Conservation (phyloP, 2,113 vertebrate species). For the Phaetusa simplex region DNA sequence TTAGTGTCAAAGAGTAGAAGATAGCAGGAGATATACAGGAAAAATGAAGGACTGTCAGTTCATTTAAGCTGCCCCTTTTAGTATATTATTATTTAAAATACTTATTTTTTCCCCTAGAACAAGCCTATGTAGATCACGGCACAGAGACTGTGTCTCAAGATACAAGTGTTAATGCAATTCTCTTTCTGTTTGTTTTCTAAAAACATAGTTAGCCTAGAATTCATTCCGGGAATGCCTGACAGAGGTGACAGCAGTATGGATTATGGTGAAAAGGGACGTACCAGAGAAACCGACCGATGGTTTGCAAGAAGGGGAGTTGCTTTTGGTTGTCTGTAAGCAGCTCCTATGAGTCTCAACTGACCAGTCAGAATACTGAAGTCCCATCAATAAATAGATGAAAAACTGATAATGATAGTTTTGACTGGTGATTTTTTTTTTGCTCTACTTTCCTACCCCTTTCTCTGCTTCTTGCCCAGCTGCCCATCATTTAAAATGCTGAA, state of each 20-base stretch:
- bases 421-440: neutral
- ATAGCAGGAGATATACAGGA: neutral
- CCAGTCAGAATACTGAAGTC: neutral
- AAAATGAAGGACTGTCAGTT: neutral
- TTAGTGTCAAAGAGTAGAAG: neutral
- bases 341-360: neutral
- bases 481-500: neutral
- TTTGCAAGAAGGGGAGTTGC: neutral
- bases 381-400: neutral
- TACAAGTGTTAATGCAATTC: neutral
- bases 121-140: neutral
- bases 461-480: neutral
- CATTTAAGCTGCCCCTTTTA: neutral
- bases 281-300: neutral
- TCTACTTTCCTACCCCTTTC: neutral
- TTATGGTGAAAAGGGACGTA: neutral
- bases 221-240: neutral
- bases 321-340: neutral
- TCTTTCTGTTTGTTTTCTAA: neutral
- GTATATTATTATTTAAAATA: neutral
- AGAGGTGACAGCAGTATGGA: neutral
- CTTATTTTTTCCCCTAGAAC: neutral
- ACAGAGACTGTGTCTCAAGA: neutral
- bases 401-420: neutral
- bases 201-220: neutral